Evolutionary conservation across 2,888 invertebrate genomes (phyloP).

Genomic region (Pilophorus perplexus): DNA sequence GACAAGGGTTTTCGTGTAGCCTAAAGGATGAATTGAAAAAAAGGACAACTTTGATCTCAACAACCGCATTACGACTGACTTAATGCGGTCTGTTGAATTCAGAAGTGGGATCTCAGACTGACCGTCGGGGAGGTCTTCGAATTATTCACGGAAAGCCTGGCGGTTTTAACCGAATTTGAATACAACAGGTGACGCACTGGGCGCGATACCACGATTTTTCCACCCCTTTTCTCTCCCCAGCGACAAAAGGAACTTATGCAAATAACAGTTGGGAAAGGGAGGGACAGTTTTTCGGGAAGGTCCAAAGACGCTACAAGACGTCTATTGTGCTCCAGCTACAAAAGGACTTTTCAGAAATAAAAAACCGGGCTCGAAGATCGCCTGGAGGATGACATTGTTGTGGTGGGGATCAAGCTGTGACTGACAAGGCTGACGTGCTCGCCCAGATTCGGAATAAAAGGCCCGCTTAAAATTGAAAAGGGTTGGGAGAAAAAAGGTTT

Average conservation of each 20-base stretch:
- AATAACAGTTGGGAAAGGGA: not conserved
- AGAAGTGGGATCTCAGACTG: constrained; percentile 4
- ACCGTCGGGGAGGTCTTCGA: too few species aligned
- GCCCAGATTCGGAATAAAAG: too few species aligned
- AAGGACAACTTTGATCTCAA: constrained; percentile 5
- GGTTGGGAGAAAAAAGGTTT: not conserved
- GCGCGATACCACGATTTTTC: constrained; percentile 1
- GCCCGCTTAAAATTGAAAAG: not conserved
- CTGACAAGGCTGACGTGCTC: too few species aligned
- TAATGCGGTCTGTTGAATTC: constrained; percentile 17
- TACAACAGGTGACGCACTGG: constrained; percentile 11
- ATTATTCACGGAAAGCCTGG: not conserved
- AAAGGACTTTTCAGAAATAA: not conserved
- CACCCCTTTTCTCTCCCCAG: not conserved
- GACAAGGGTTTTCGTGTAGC: too few species aligned
- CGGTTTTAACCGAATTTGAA: not conserved
- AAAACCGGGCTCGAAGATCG: constrained; percentile 25
- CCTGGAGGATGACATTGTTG: constrained; percentile 33
- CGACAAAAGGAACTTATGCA: constrained; percentile 18
- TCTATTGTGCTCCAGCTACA: constrained; percentile 5
- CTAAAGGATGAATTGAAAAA: too few species aligned
- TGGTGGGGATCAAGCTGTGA: constrained; percentile 35
- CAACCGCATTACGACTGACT: constrained; percentile 23
- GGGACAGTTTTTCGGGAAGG: too few species aligned
- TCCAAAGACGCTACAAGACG: constrained; percentile 13